A percentile compares a stretch with the other conserved stretches of the same genome.
Conservation (phyloP, 2,797 vertebrate species). For the Hapalemur alaotrensis region DNA sequence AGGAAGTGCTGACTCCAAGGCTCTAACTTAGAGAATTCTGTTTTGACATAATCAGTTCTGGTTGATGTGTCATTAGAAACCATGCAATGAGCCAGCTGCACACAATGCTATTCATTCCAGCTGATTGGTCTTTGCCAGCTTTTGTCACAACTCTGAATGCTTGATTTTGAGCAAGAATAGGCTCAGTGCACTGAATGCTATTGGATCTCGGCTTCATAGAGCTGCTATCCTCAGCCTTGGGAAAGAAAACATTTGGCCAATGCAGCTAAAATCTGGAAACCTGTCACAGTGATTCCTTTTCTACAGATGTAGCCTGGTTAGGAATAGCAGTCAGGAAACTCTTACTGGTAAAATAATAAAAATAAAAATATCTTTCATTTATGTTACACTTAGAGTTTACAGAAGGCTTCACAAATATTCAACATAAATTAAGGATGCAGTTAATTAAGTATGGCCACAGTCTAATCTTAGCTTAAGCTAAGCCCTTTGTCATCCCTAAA, state of each 20-base stretch:
- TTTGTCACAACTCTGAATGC: slow-evolving; percentile 43
- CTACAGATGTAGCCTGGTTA: neutral
- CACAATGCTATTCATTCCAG: slow-evolving; percentile 14
- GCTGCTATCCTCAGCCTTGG: neutral
- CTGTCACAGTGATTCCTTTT: neutral
- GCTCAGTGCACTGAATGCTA: neutral
- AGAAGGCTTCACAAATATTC: neutral
- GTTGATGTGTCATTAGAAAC: slow-evolving; percentile 12
- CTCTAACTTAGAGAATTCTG: slow-evolving; percentile 37
- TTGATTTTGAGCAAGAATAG: slow-evolving; percentile 38
- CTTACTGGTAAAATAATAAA: neutral
- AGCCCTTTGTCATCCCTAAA: neutral
- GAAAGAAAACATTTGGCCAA: neutral
- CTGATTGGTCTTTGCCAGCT: neutral
- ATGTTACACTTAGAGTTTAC: neutral
- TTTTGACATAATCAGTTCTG: slow-evolving; percentile 54
- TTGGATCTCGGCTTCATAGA: neutral
- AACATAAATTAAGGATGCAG: neutral
- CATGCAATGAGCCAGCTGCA: neutral
- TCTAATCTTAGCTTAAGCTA: neutral
- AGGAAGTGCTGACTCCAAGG: slow-evolving; percentile 32
- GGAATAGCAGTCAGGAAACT: neutral
- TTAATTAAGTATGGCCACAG: neutral
- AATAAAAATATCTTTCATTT: neutral
- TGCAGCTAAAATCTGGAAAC: neutral